These are phyloP conservation scores for Tricholaema leucomelas DNA, from an alignment of 2,113 vertebrate species.

Conservation along the genomic window DNA sequence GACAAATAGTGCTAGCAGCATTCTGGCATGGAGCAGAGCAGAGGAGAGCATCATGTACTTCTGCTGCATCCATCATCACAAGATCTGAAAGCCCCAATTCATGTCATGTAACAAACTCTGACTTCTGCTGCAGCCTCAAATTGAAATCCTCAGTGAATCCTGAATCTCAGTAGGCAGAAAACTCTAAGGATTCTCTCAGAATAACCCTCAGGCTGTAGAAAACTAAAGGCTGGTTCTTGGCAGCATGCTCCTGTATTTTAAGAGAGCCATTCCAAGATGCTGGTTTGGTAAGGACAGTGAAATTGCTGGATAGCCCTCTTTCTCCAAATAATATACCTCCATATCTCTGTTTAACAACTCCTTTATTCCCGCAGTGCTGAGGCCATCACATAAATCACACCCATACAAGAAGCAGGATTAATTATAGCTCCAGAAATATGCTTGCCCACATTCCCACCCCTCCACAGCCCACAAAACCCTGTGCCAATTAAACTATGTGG, in stretches of 20 bases:
- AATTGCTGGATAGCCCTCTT: background rate
- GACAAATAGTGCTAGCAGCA: background rate
- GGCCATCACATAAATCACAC: conserved; percentile 2
- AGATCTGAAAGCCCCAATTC: background rate
- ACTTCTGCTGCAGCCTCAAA: background rate
- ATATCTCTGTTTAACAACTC: background rate
- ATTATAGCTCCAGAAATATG: conserved; percentile 38
- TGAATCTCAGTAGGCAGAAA: background rate
- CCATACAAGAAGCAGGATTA: conserved; percentile 10
- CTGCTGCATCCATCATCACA: background rate
- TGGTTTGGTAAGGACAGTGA: background rate
- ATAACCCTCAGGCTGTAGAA: background rate
- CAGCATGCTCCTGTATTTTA: background rate
- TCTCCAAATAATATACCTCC: background rate
- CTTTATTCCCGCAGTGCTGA: background rate
- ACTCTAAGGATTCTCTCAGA: background rate
- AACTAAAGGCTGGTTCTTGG: background rate
- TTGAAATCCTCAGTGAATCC: conserved; percentile 1
- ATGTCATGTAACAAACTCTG: background rate
- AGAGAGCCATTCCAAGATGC: background rate
- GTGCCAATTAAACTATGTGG: conserved; percentile 49
- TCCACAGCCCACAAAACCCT: conserved; percentile 41
- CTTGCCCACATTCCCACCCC: conserved; percentile 35
- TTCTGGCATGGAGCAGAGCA: background rate
- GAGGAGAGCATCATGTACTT: background rate